Percentiles rank a stretch among this genome's conserved stretches.
Conservation (phyloP, 2,888 invertebrate genomes). For the Acrobeloides nanus region DNA sequence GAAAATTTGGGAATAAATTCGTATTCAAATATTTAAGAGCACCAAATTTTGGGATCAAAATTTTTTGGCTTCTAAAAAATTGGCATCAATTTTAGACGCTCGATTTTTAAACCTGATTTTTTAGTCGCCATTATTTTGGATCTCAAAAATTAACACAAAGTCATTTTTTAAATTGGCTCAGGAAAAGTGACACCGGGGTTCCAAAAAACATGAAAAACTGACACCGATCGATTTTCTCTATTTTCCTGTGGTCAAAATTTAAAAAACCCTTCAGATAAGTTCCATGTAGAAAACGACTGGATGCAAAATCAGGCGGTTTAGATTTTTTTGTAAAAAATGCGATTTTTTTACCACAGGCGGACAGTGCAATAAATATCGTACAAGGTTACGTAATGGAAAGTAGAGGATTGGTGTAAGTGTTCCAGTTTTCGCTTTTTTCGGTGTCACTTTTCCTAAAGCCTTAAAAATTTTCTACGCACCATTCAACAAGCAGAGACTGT, state of each 20-base stretch:
- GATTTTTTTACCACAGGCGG: background rate
- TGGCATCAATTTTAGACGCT: too few relatives aligned
- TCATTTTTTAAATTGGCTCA: too few relatives aligned
- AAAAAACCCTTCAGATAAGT: too few relatives aligned
- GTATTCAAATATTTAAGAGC: background rate
- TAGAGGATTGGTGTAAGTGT: too few relatives aligned
- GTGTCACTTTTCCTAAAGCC: slow-evolving; percentile 57
- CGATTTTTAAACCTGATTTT: too few relatives aligned
- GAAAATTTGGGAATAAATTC: background rate
- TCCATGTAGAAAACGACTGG: background rate
- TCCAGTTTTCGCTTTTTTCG: too few relatives aligned
- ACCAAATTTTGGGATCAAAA: background rate
- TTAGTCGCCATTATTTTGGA: too few relatives aligned
- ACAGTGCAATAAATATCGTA: background rate
- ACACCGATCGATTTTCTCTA: too few relatives aligned
- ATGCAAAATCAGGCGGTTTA: background rate
- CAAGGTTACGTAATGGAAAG: background rate
- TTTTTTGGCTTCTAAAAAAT: slow-evolving; percentile 3
- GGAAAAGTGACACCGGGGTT: too few relatives aligned
- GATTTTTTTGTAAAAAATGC: background rate
- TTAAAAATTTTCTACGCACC: slow-evolving; percentile 84
- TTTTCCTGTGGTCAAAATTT: too few relatives aligned
- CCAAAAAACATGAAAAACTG: too few relatives aligned
- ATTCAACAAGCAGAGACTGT: slow-evolving; percentile 69
- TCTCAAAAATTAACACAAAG: too few relatives aligned